Evolutionary conservation across 2,797 vertebrate species (phyloP), one percentile per base, ranked within the genome.

Genomic region (Sebastes variabilis): DNA sequence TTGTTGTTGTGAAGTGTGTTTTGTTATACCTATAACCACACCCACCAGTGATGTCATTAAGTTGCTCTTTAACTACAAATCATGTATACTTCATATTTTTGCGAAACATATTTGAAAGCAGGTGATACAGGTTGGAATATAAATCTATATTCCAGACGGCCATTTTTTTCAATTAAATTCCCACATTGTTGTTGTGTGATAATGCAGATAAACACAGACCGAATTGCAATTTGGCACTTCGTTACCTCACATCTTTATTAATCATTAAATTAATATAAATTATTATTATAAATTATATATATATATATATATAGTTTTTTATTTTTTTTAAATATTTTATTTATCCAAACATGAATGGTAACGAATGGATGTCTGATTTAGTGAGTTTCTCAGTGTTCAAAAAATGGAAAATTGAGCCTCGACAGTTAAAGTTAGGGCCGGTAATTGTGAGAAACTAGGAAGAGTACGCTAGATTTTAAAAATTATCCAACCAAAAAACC

Each of bases 51-150:
- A 42, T 38, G 36, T 38, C 46, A 36, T 46, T 24, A 30, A 18
- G 4, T 46, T 16, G 20, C 12, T 61, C 38, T 60, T 61, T 25
- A 34, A 18, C 22, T 65, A 16, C 62, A 62, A 34, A 62, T 62
- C 30, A 62, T 29, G 22, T 46, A 18, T 38, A 0, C 42, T 6
- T 46, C 0, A 46, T 0, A 25, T 56, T 25, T 56, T 56, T 56
- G 12, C 54, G 12, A 56, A 56, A 56, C 22, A 56, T 60, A 30
- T 29, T 32, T 60, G 18, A 30, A 30, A 32, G 59, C 34, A 38
- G 61, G n/a, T 8, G 25, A 59, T 18, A 27, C 2, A 24, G 52
- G 10, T 54, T 54, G 10, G 52, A 22, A n/a, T 18, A 18, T 6
- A 46, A 46, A 18, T 46, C 14, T 46, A 46, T 46, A 5, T 29